A percentile compares a stretch with the other conserved stretches of the same genome.
Conservation (phyloP, 2,888 invertebrate species). For the Leptopilina myrica region DNA sequence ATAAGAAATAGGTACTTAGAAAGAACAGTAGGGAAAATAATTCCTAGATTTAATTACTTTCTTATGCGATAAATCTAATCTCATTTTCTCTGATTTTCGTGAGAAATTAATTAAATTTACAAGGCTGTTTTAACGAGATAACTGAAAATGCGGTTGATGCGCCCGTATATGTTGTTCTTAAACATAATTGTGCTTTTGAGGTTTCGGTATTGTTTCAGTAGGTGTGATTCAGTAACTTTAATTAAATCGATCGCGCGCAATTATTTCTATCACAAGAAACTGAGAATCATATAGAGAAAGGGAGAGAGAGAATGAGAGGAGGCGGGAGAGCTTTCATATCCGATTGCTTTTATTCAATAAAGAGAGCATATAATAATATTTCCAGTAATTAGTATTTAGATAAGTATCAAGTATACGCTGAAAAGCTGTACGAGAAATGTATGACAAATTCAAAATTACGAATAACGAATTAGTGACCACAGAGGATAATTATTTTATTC, state of each 20-base stretch:
- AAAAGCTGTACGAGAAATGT: neutral
- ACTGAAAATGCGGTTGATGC: no score
- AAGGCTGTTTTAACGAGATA: no score
- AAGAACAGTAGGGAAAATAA: no score
- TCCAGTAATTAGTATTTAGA: conserved; percentile 8
- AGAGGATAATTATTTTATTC: neutral
- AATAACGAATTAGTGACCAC: neutral
- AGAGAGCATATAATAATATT: neutral
- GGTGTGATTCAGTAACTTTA: neutral
- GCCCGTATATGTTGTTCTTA: no score
- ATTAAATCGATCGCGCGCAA: conserved; percentile 23
- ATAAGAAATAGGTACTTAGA: no score
- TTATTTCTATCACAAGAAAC: neutral
- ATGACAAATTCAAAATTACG: neutral
- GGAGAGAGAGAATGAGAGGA: neutral
- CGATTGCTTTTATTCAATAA: conserved; percentile 18
- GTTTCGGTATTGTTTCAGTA: neutral
- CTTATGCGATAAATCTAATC: no score
- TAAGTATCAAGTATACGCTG: conserved; percentile 21
- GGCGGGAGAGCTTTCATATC: neutral
- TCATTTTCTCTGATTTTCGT: no score
- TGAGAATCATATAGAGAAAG: conserved; percentile 18
- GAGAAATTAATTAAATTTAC: no score
- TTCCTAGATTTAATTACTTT: no score
- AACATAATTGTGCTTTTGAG: neutral